Base-by-base conservation (phyloP, 2,888 invertebrate species). In the Spilarctia lutea region DNA sequence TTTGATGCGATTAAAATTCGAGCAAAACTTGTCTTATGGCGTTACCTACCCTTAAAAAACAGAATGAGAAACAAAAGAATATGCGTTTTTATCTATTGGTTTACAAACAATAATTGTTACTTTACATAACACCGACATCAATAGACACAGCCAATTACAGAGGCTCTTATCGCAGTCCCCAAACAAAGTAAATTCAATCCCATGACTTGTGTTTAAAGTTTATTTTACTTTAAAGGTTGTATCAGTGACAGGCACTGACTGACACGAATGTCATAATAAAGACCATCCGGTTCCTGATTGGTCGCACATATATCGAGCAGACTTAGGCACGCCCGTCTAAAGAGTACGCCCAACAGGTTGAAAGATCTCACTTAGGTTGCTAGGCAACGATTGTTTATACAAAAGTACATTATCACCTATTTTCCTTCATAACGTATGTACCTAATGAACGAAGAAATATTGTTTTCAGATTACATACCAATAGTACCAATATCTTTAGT, bases 191-290 rank as follows among this genome's bases (percentile, higher is more conserved):
- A 75, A 78, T 81, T 45, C 75, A 72, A 48, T 81, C 83, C 6
- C 39, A 74, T 82, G 63, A 7, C 0, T 27, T 4, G 56, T 0
- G 2, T 0, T 27, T 86, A 89, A 80, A 81, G 84, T 80, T 75
- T 33, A 74, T 75, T 78, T 79, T 85, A 73, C 45, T 52, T 35
- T 77, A n/a, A 24, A 73, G 35, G 65, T 48, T 77, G 71, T 45
- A 78, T 82, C 66, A 85, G 91, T 94, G 91, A 91, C 91, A 89
- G 87, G 83, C 82, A 85, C 81, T 84, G 88, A 89, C 87, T 94
- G 94, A 94, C 92, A 93, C 90, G 82, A 77, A 66, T 93, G 94
- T 95, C 94, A 94, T 94, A 95, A 93, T 89, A 91, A 85, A 85
- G 88, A 85, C 89, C 91, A 92, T 95, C 94, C 93, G 91, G 89